Conservation (phyloP, 2,113 vertebrate genomes). For the Anhinga rufa region DNA sequence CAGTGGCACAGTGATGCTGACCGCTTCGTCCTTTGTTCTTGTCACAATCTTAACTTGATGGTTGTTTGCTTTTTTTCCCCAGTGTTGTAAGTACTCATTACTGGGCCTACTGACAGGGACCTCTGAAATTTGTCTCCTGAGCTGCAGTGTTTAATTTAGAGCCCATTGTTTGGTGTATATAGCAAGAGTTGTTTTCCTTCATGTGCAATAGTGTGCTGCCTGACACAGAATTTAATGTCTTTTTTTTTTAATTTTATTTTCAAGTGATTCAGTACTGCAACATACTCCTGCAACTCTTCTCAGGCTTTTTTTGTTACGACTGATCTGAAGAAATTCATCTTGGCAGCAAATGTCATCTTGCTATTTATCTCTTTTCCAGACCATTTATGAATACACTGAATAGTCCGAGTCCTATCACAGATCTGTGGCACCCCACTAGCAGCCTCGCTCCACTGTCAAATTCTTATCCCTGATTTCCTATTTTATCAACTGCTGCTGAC, state of each 20-base stretch:
- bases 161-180: background rate
- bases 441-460: background rate
- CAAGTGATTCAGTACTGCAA: background rate
- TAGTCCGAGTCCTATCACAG: background rate
- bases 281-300: background rate
- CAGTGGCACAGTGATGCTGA: background rate
- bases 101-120: background rate
- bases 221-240: background rate
- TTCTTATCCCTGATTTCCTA: background rate
- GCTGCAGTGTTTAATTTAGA: background rate
- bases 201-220: background rate
- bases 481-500: background rate
- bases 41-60: background rate
- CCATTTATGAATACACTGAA: background rate
- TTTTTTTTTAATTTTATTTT: background rate
- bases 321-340: background rate
- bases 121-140: constrained; percentile 12
- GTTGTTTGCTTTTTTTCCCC: background rate
- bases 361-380: constrained; percentile 8
- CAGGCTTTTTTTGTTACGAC: background rate
- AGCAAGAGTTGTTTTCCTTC: background rate
- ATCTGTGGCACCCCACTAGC: background rate
- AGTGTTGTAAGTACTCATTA: background rate
- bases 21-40: background rate
- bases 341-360: constrained; percentile 8